These are phyloP conservation scores for Melipona beecheii DNA, from an alignment of 2,888 invertebrate species.

Conservation along the genomic window DNA sequence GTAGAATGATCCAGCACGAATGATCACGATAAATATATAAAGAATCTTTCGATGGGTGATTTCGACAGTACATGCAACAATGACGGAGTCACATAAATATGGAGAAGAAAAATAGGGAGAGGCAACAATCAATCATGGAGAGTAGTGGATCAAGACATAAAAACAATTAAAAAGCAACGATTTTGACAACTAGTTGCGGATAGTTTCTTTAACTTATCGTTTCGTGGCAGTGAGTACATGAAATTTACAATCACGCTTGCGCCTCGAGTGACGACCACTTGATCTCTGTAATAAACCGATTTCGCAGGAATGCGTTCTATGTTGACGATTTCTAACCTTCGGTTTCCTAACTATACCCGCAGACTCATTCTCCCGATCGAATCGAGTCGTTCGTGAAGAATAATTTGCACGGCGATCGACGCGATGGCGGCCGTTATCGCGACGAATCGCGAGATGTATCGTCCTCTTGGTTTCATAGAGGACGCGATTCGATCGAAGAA, in stretches of 20 bases:
- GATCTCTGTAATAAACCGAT: constrained; percentile 33
- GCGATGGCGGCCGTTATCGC: no score
- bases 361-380: background rate
- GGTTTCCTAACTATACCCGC: background rate
- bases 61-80: background rate
- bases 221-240: background rate
- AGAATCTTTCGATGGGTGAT: background rate
- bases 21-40: background rate
- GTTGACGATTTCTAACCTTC: constrained; percentile 8
- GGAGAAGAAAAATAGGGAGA: background rate
- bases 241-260: background rate
- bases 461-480: constrained; percentile 19
- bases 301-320: constrained; percentile 29
- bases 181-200: background rate
- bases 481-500: constrained; percentile 41
- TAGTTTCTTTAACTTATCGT: background rate
- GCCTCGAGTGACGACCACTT: background rate
- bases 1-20: background rate
- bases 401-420: no score
- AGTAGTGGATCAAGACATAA: no score
- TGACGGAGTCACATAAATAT: background rate
- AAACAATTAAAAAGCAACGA: background rate
- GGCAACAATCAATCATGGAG: background rate
- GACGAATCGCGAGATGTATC: background rate
- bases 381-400: background rate